A percentile compares a stretch with the other conserved stretches of the same genome.
Conservation (phyloP, 2,797 vertebrate genomes). For the Chelonia mydas region DNA sequence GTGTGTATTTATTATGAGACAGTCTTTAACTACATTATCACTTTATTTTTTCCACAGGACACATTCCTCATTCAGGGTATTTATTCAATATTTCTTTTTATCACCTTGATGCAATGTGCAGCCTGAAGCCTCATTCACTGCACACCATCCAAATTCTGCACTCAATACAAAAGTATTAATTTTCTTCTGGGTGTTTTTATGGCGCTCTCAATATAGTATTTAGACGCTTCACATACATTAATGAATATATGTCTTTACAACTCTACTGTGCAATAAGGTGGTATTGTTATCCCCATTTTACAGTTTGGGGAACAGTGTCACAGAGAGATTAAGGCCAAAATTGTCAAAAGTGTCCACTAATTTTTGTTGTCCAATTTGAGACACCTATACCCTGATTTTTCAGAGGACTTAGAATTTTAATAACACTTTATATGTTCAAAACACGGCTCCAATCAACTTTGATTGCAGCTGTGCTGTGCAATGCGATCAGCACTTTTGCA, state of each 20-base stretch:
- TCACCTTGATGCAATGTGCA: not conserved
- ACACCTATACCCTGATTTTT: not conserved
- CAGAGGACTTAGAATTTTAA: not conserved
- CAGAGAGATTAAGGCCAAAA: not conserved
- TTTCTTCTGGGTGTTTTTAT: not conserved
- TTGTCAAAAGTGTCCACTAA: not conserved
- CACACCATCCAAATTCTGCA: not conserved
- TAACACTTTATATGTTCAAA: not conserved
- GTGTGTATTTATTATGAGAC: not conserved
- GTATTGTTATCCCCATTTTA: not conserved
- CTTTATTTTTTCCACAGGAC: not conserved
- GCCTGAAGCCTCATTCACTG: not conserved
- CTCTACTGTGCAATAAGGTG: not conserved
- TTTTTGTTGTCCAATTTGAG: not conserved
- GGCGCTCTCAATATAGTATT: not conserved
- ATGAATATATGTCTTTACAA: not conserved
- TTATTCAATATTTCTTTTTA: not conserved
- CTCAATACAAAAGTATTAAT: not conserved
- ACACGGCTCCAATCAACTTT: not conserved
- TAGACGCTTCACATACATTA: not conserved
- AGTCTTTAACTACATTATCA: not conserved
- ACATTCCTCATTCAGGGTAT: not conserved
- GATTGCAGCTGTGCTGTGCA: not conserved
- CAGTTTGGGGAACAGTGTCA: not conserved
- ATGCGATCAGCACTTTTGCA: fast-evolving